Conservation (phyloP, 2,797 vertebrate species). For the Epinephelus coioides region DNA sequence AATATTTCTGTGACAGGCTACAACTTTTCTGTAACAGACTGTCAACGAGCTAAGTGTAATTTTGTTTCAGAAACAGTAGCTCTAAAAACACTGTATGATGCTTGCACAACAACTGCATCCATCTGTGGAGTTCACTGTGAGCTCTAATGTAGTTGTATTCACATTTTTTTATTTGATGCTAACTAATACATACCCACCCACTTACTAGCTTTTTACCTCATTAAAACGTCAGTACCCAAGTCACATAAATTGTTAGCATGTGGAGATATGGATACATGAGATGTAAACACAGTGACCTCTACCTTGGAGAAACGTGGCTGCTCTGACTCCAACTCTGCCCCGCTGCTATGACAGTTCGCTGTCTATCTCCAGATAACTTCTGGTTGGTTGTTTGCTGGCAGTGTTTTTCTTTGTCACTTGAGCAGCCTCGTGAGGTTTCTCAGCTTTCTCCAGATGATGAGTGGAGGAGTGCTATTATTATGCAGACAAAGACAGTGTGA, state of each 20-base stretch:
- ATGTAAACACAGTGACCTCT: no score
- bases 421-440: constrained; percentile 8
- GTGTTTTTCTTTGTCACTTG: constrained; percentile 49
- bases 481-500: constrained; percentile 6
- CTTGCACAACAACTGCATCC: background rate
- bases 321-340: no score
- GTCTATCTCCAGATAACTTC: constrained; percentile 84
- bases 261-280: no score
- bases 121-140: no score
- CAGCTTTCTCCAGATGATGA: constrained; percentile 42
- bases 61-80: constrained; percentile 1
- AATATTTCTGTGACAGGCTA: background rate
- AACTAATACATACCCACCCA: no score
- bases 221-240: no score
- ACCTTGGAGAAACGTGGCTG: no score
- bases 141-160: no score
- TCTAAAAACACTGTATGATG: background rate
- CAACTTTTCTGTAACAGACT: background rate
- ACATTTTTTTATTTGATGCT: no score
- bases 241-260: no score
- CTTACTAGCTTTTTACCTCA: no score
- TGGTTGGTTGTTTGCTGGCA: constrained; percentile 58
- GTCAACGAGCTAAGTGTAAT: background rate
- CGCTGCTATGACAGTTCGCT: constrained; percentile 24
- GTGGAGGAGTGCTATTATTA: constrained; percentile 38